phyloP scores from a whole-genome alignment of 2,888 invertebrate genomes.

The Cybosia mesomella region DNA sequence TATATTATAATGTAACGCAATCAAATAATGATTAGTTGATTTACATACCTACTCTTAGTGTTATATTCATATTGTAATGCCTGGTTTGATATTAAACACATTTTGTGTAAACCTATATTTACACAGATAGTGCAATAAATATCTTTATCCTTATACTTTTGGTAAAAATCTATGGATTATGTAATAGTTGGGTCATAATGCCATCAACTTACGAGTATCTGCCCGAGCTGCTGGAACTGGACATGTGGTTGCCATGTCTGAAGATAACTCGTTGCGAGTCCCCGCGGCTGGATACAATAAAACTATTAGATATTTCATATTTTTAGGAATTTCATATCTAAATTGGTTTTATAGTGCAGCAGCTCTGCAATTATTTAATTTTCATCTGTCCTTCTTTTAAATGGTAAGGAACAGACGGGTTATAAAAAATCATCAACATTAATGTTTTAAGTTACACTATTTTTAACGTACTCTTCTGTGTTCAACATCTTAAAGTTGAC shows the following conservation, averaged over 20 bases:
- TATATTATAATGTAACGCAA: too few relatives aligned
- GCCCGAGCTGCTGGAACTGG: conserved; percentile 87
- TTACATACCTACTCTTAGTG: too few relatives aligned
- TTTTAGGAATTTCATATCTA: neutral
- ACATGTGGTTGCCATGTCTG: conserved; percentile 91
- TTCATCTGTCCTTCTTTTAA: neutral
- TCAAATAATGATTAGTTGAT: too few relatives aligned
- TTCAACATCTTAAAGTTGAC: too few relatives aligned
- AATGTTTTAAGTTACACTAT: neutral
- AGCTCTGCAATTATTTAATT: neutral
- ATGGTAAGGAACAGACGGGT: neutral
- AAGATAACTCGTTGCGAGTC: conserved; percentile 92
- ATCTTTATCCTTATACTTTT: too few relatives aligned
- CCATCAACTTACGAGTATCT: conserved; percentile 90
- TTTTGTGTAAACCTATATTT: too few relatives aligned
- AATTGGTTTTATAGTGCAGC: neutral
- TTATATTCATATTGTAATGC: too few relatives aligned
- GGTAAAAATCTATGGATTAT: too few relatives aligned
- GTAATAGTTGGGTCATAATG: conserved; percentile 8
- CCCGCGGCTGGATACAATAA: conserved; percentile 87
- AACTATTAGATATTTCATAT: conserved; percentile 9
- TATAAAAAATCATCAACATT: neutral
- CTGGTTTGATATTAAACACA: too few relatives aligned
- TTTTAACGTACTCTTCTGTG: too few relatives aligned
- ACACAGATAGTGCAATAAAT: too few relatives aligned